Base-by-base conservation (phyloP, 2,888 invertebrate species). In the Drosophila quinaria region DNA sequence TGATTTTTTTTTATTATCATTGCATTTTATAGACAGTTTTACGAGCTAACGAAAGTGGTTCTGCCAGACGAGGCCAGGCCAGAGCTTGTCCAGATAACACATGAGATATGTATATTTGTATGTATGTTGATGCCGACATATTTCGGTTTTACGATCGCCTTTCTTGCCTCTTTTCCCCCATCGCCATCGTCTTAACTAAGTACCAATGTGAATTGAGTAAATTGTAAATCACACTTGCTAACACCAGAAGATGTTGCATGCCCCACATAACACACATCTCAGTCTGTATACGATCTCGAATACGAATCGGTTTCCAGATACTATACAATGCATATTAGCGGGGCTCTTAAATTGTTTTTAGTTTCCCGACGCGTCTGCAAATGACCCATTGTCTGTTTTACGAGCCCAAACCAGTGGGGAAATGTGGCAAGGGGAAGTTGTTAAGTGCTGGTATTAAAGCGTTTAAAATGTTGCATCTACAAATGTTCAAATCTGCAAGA, bases 21-120 rank as follows among this genome's bases (percentile, higher is more conserved):
- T 85, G 90, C 90, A 70, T 82, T 89, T 86, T 87, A 89, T 89
- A 81, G 86, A 87, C 86, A 82, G 78, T 82, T 89, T 86, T 86
- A 86, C 86, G 88, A 86, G 82, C 82, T 78, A 87, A 85, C 90
- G 90, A 86, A 86, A 86, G 90, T 86, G 90, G 90, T 85, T 89
- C 82, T 78, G 86, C 67, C 85, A 59, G 59, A 61, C 66, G 46
- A 54, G 59, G 55, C 55, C 55, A 33, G 55, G 11, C 55, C 25
- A n/a, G 70, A 73, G 62, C 66, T 68, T 54, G 71, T 74, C 54
- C 70, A 70, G 86, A 85, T 83, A 85, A 81, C 72, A 71, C 87
- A 52, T 70, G 47, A 70, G 46, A 46, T 46, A 41, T 41, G 10
- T 25, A 41, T 41, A 17, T 25, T n/a, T 46, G 31, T 49, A 10